A percentile compares a stretch with the other conserved stretches of the same genome.
Conservation (phyloP, 2,113 vertebrate species). For the Barnardius zonarius region DNA sequence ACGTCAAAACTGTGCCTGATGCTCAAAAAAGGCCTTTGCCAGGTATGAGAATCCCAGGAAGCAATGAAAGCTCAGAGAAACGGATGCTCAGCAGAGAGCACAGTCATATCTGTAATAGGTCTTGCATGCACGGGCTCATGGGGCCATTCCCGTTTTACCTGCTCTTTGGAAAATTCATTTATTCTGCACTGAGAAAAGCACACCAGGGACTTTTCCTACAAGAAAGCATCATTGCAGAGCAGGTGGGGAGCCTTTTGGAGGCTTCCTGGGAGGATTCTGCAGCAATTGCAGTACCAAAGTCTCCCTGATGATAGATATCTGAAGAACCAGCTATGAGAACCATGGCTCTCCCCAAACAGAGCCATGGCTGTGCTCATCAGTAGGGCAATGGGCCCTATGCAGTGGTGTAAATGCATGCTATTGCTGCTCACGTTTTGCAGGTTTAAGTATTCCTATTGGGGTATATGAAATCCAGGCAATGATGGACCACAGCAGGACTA, state of each 20-base stretch:
- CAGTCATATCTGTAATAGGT: neutral
- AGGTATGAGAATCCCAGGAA: neutral
- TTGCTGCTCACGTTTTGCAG: neutral
- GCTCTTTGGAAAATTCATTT: constrained; percentile 3
- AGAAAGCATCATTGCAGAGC: neutral
- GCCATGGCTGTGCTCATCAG: neutral
- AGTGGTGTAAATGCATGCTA: neutral
- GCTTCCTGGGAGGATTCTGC: neutral
- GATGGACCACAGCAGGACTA: neutral
- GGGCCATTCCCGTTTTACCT: neutral
- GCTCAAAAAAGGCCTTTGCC: neutral
- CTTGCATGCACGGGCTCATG: neutral
- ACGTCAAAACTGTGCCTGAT: neutral
- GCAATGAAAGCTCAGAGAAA: neutral
- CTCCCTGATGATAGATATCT: neutral
- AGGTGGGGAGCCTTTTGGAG: neutral
- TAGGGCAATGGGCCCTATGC: neutral
- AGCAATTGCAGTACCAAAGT: neutral
- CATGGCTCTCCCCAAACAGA: neutral
- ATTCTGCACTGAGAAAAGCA: neutral
- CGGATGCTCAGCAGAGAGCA: neutral
- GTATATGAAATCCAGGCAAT: neutral
- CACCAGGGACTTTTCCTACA: neutral
- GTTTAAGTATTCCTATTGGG: neutral
- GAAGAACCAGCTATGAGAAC: neutral